A percentile compares a stretch with the other conserved stretches of the same genome.
Conservation (phyloP, 2,113 vertebrate species). For the Micronycteris hirsuta region DNA sequence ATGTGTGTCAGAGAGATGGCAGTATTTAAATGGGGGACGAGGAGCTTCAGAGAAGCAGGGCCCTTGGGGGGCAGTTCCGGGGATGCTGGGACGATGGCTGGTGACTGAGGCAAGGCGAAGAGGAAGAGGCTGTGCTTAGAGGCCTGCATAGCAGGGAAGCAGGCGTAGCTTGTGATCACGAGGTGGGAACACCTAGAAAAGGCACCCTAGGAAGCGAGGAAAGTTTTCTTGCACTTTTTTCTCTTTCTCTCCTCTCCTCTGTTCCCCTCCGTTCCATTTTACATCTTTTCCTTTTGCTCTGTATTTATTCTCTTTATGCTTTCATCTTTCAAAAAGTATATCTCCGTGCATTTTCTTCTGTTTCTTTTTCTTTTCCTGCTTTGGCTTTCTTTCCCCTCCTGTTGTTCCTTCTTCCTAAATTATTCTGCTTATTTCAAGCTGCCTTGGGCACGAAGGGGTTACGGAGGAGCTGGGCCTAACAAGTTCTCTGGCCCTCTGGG, state of each 20-base stretch:
- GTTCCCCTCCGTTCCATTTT: not conserved
- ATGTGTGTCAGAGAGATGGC: not conserved
- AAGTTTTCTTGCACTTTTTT: not conserved
- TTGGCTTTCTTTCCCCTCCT: not conserved
- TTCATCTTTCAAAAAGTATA: not conserved
- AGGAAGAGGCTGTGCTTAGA: not conserved
- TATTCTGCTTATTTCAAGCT: not conserved
- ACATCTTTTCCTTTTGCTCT: not conserved
- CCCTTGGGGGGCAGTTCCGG: not conserved
- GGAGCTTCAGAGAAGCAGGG: not conserved
- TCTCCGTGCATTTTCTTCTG: not conserved
- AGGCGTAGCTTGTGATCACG: not conserved
- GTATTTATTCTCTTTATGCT: not conserved
- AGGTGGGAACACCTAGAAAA: not conserved
- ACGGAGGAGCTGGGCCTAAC: constrained; percentile 42
- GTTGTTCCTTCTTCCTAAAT: not conserved
- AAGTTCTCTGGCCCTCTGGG: constrained; percentile 76
- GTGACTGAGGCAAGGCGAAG: not conserved
- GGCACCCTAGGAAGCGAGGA: not conserved
- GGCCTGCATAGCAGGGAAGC: not conserved
- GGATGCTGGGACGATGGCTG: not conserved
- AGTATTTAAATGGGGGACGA: not conserved
- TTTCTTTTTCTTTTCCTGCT: not conserved
- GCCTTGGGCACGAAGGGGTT: constrained; percentile 45
- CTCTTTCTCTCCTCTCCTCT: not conserved